phyloP scores from a whole-genome alignment of 23 tunicate species.

The Styela plicata region DNA sequence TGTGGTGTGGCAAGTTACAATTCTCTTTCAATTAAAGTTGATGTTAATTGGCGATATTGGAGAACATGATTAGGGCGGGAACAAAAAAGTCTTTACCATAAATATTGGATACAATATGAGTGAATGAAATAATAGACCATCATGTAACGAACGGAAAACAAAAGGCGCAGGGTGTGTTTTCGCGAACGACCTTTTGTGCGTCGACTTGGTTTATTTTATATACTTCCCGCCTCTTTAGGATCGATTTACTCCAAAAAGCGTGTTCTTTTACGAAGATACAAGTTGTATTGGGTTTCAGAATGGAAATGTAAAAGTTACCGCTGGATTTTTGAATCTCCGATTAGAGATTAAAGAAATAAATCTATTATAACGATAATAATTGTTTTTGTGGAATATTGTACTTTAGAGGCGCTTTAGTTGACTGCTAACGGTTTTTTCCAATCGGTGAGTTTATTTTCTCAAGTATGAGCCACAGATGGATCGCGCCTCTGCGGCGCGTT shows the following conservation, averaged over 20 bases:
- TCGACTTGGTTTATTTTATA: not conserved
- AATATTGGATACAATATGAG: slow-evolving; percentile 14
- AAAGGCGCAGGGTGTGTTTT: slow-evolving; percentile 1
- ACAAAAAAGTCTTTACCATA: not conserved
- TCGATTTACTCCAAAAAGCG: slow-evolving; percentile 15
- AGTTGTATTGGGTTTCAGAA: not conserved
- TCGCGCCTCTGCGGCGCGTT: too few relatives aligned
- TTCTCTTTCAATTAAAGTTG: not conserved
- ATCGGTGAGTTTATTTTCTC: too few relatives aligned
- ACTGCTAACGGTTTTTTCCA: too few relatives aligned
- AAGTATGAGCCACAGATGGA: too few relatives aligned
- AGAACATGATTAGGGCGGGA: slow-evolving; percentile 24
- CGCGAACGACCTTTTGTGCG: not conserved
- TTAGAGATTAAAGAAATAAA: too few relatives aligned
- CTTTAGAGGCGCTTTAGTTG: too few relatives aligned
- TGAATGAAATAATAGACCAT: not conserved
- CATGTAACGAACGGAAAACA: not conserved
- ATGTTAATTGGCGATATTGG: slow-evolving; percentile 1
- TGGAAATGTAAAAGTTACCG: not conserved
- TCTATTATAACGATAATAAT: too few relatives aligned
- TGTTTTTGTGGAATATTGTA: too few relatives aligned
- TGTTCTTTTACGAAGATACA: slow-evolving; percentile 1
- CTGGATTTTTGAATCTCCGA: not conserved
- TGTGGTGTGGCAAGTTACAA: not conserved
- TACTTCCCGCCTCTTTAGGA: not conserved